phyloP scores from a whole-genome alignment of 2,113 vertebrate genomes.

The Datnioides undecimradiatus region DNA sequence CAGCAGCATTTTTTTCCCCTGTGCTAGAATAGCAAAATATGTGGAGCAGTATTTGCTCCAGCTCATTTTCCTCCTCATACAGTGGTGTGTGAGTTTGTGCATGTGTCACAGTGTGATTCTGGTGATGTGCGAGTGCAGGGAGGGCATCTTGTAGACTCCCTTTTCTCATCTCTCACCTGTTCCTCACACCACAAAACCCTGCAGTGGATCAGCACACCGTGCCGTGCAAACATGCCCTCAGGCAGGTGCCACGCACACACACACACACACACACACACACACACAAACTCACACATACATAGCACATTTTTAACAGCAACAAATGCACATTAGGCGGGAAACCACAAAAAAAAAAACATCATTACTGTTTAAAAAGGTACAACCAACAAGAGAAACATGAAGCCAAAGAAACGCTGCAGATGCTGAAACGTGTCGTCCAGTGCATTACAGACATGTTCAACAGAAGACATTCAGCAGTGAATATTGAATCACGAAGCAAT shows the following conservation, averaged over 20 bases:
- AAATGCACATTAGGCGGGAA: constrained; percentile 24
- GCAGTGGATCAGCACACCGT: constrained; percentile 58
- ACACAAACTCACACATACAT: neutral
- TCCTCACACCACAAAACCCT: constrained; percentile 63
- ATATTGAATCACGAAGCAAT: constrained; percentile 31
- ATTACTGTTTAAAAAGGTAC: constrained; percentile 30
- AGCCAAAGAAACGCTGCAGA: constrained; percentile 14
- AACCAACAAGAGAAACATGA: constrained; percentile 5
- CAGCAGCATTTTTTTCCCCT: neutral
- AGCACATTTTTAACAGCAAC: constrained; percentile 39
- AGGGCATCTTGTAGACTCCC: constrained; percentile 56
- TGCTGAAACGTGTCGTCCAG: neutral
- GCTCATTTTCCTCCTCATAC: neutral
- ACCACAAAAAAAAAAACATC: constrained; percentile 28
- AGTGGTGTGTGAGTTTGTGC: neutral
- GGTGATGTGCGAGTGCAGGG: constrained; percentile 28
- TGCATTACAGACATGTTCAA: neutral
- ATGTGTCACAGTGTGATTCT: constrained; percentile 27
- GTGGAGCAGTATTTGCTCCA: constrained; percentile 25
- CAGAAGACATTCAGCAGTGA: constrained; percentile 1
- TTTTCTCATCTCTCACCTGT: constrained; percentile 70
- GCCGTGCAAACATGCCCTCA: constrained; percentile 68
- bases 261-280: constrained; percentile 28
- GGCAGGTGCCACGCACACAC: constrained; percentile 54
- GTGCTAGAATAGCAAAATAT: constrained; percentile 40